Evolutionary conservation across 1,140 invertebrate genomes (phyloP), one percentile per base, ranked within the genome.

Genomic region (Hormaphis cornu): DNA sequence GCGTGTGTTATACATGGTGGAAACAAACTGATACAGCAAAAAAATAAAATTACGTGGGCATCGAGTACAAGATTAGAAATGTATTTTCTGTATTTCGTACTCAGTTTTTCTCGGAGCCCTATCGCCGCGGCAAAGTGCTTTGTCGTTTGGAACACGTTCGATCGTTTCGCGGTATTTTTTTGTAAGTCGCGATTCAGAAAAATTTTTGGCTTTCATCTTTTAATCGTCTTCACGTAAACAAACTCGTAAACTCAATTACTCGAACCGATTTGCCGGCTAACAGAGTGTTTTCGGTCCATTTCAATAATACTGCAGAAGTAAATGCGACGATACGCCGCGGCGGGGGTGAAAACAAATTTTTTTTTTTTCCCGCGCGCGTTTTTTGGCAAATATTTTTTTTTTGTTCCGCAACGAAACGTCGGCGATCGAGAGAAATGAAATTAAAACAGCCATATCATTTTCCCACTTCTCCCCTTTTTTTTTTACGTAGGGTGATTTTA

Each of bases 361-460:
- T 16, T 26, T 8, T n/a, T 58, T 18, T 58, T 40, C 24, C n/a
- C 24, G 3, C 33, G 8, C 35, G 14, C n/a, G 24, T n/a, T n/a
- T n/a, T 58, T 58, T 8, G 53, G 14, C 40, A 40, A 24, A 58
- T 58, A 58, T 58, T 58, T 58, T 56, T 56, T n/a, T 40, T n/a
- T n/a, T n/a, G n/a, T n/a, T n/a, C n/a, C 33, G 33, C 24, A 54
- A 35, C 22, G 20, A 20, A 48, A 50, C 28, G 28, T 30, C 61
- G 24, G 35, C 50, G 28, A 30, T 66, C 24, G 46, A 46, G n/a
- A 63, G 37, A 14, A 7, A 46, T 14, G 24, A 22, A 46, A 63
- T 63, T 63, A 63, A 63, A 63, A 48, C 5, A 22, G 18, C n/a
- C 42, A 48, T 66, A 66, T 66, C 61, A 48, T 50, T 48, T 50